Base-by-base conservation (phyloP, 2,113 vertebrate species). In the Tachysurus vachellii region DNA sequence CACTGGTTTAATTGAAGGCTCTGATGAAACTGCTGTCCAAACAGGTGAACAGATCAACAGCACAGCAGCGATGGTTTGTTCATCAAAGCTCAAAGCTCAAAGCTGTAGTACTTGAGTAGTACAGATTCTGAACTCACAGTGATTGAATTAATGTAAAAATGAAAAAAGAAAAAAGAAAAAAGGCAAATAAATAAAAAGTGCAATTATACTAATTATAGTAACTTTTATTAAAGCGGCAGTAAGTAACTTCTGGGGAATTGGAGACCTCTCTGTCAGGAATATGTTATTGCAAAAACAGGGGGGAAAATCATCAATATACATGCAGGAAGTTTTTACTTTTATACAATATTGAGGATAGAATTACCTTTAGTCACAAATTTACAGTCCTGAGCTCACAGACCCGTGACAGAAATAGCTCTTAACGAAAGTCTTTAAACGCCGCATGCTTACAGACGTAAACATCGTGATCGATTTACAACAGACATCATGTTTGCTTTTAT, bases 21-120 rank as follows among this genome's bases (percentile, higher is more conserved):
- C 79, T 80, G 81, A 88, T 64, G 62, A 47, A 87, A 44, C 83
- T 87, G 82, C 59, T 11, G 54, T 79, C 50, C 47, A 59, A 54
- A 53, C 77, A 28, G 86, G 36, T 59, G 44, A 82, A 68, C 53
- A 36, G 16, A 66, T 31, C 19, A 50, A 61, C 77, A 89, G 14
- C 80, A 83, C 31, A 61, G 12, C 21, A 19, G 26, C 28, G 36
- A 19, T 23, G 14, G 50, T 71, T 79, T 84, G 62, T 42, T 80
- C 56, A 80, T 80, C 26, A 42, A 50, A 23, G 61, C 42, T 64
- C 73, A 61, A 42, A 79, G 61, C 50, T 76, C 14, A 62, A 66
- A 87, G 44, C 13, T 42, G 31, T 28, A 36, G 17, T 1, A 36
- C 36, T 1, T 36, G 36, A 23, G 5, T 2, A 80, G 17, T 42